Evolutionary conservation across 1,140 invertebrate species (phyloP), one percentile per base, ranked within the genome.

Genomic region (Metopolophium dirhodum): DNA sequence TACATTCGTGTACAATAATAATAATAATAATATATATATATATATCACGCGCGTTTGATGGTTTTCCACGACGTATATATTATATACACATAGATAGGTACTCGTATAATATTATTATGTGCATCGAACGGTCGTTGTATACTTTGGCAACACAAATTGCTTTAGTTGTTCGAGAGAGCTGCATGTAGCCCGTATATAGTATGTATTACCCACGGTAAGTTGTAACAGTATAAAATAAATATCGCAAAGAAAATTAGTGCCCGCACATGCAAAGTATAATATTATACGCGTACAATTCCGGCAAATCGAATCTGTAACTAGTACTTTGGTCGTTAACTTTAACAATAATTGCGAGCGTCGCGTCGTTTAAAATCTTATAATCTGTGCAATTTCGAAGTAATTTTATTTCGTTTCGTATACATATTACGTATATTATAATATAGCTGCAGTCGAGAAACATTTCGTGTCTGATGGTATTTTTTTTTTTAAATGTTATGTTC

Each of bases 221-320:
- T 88, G 8, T 49, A 51, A 35, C 86, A 35, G 47, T 35, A 77
- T 14, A 87, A 83, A 83, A 61, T 18, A 88, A 85, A 85, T 49
- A 88, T 47, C 20, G 86, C 45, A 51, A 88, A 49, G 45, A 18
- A 49, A 49, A 88, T 88, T 51, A 49, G 45, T 88, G 37, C 47
- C 45, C 86, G 86, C 30, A 88, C 86, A 49, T 47, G 86, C 30
- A 49, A 88, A 49, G 86, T 35, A 77, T 18, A 77, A n/a, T 35
- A 77, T 77, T 77, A 77, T 77, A 77, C 14, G 30, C 30, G 4
- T 77, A 88, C 47, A 51, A 49, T 88, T 88, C 30, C n/a, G 47
- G 30, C 18, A 88, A 88, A 87, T 87, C 85, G 85, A 87, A 87
- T 87, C 41, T n/a, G 85, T 47, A 87, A 87, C 41, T 87, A 37